These are phyloP conservation scores for Harlomillsia oculata DNA, from an alignment of 1,140 invertebrate genomes.

Conservation along the genomic window DNA sequence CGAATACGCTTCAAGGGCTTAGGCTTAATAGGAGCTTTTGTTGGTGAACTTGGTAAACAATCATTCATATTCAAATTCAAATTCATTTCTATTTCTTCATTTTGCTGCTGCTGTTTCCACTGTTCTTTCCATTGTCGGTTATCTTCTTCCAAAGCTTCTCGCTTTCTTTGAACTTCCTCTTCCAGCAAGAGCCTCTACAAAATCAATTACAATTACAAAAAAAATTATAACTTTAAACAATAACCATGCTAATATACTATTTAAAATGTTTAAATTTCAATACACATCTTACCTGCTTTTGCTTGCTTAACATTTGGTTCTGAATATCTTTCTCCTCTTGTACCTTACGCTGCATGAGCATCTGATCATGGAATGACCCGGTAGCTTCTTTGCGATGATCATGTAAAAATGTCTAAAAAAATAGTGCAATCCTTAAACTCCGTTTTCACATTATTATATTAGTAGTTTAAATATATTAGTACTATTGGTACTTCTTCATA, in stretches of 20 bases:
- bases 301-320: constrained; percentile 18
- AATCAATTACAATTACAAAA: constrained; percentile 19
- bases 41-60: constrained; percentile 1
- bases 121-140: constrained; percentile 40
- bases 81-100: too few species aligned
- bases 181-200: constrained; percentile 51
- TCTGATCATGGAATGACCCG: constrained; percentile 32
- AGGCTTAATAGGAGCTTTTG: constrained; percentile 5
- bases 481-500: not conserved
- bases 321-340: constrained; percentile 23
- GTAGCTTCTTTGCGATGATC: constrained; percentile 30
- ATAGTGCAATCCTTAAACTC: not conserved
- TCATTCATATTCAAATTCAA: not conserved
- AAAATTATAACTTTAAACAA: constrained; percentile 1
- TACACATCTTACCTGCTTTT: constrained; percentile 34
- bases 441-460: not conserved
- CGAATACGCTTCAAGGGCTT: not conserved
- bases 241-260: not conserved
- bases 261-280: too few species aligned
- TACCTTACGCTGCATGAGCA: constrained; percentile 25
- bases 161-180: constrained; percentile 56
- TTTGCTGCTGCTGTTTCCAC: constrained; percentile 18
- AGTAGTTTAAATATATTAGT: not conserved
- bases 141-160: constrained; percentile 56
- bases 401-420: constrained; percentile 26